Evolutionary conservation across 2,888 invertebrate species (phyloP), one percentile per base, ranked within the genome.

Genomic region (Leucozona laternaria): DNA sequence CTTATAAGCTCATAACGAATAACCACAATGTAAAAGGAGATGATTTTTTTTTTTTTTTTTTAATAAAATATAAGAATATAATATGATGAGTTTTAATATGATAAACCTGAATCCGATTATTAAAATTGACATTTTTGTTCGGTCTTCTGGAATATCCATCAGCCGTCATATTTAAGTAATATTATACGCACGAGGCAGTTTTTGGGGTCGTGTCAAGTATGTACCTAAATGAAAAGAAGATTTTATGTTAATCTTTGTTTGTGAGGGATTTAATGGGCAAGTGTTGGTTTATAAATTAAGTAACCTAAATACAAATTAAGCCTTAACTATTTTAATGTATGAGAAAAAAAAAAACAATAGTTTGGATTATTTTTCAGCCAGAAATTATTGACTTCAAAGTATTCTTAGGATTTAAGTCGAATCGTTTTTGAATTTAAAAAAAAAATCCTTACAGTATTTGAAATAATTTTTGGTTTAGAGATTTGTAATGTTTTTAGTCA

Each of bases 21-120:
- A 40, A 43, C 43, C 43, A n/a, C 43, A 43, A 43, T 43, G n/a
- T n/a, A n/a, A 43, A n/a, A 43, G n/a, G 43, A n/a, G 43, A 43
- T n/a, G n/a, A 7, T n/a, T n/a, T n/a, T n/a, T n/a, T n/a, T n/a
- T 34, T n/a, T 7, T 43, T 43, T 7, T n/a, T 6, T n/a, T 43
- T n/a, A n/a, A n/a, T 43, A n/a, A 43, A 43, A 43, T 43, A 43
- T 43, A n/a, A 43, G n/a, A 7, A 43, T 13, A 25, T 3, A 53
- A 28, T 15, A 25, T 28, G 53, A 28, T 53, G 53, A 28, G 53
- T 53, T 53, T 53, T 53, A 25, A 53, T 28, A 53, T n/a, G 4
- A 53, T 28, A 53, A 53, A n/a, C n/a, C 1, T 15, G n/a, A 43
- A 53, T 6, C 53, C 25, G 53, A 28, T 53, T 53, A 53, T 28